These are phyloP conservation scores for Struthio camelus DNA, from an alignment of 2,113 vertebrate species.

Conservation along the genomic window DNA sequence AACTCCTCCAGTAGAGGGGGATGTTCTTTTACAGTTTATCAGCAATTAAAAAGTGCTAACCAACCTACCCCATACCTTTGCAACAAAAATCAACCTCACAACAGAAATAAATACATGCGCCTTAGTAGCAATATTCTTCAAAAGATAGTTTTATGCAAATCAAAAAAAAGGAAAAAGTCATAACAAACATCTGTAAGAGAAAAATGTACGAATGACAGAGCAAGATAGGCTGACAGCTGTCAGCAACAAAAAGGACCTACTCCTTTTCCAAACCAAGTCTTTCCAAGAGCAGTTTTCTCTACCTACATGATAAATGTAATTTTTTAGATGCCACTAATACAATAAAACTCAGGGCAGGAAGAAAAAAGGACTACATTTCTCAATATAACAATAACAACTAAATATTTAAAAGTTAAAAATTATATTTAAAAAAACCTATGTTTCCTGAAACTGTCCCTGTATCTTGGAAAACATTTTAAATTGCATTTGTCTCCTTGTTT, in stretches of 20 bases:
- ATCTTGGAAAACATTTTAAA: not conserved
- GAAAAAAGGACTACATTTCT: not conserved
- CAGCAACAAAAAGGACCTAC: not conserved
- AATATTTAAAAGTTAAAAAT: not conserved
- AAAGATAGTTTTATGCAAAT: not conserved
- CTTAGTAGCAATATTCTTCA: not conserved
- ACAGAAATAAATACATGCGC: not conserved
- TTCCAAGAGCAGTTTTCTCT: not conserved
- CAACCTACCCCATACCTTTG: not conserved
- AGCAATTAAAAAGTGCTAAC: not conserved
- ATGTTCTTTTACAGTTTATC: conserved; percentile 39
- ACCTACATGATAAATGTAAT: not conserved
- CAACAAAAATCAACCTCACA: not conserved
- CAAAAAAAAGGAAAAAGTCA: not conserved
- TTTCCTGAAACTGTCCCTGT: not conserved
- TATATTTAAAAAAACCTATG: not conserved
- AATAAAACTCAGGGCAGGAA: not conserved
- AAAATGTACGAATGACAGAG: not conserved
- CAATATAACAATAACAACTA: not conserved
- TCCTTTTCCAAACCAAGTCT: not conserved
- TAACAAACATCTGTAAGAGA: not conserved
- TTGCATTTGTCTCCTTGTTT: not conserved
- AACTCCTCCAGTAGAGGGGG: conserved; percentile 54
- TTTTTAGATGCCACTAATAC: not conserved
- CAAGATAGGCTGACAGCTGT: not conserved